A percentile compares a stretch with the other conserved stretches of the same genome.
Conservation (phyloP, 1,140 invertebrate species). For the Bombus balteatus region DNA sequence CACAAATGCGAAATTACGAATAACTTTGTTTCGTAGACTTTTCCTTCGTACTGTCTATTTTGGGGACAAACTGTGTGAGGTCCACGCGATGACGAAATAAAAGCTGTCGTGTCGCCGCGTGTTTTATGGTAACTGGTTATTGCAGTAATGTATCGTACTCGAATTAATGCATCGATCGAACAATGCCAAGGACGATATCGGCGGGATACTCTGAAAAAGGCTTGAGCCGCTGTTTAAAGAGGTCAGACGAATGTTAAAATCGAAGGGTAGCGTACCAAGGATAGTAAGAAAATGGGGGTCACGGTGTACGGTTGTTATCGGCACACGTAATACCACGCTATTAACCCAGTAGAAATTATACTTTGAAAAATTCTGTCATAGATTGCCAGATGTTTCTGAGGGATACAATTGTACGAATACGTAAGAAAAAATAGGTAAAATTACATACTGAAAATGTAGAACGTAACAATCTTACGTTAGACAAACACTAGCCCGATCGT, state of each 20-base stretch:
- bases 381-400: too few species aligned
- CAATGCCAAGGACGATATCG: slow-evolving; percentile 45
- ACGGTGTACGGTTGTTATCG: slow-evolving; percentile 22
- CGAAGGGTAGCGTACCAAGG: slow-evolving; percentile 53
- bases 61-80: slow-evolving; percentile 4
- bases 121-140: slow-evolving; percentile 46
- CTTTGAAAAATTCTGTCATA: too few species aligned
- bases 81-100: slow-evolving; percentile 25
- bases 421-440: too few species aligned
- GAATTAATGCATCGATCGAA: slow-evolving; percentile 51
- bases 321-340: background rate
- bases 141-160: slow-evolving; percentile 33
- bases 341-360: background rate
- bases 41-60: too few species aligned
- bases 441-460: too few species aligned
- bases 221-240: slow-evolving; percentile 19
- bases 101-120: background rate
- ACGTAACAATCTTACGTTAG: too few species aligned
- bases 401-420: too few species aligned
- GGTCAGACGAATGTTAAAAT: slow-evolving; percentile 37
- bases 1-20: background rate
- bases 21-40: background rate
- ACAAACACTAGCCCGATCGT: too few species aligned
- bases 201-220: slow-evolving; percentile 33
- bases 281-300: slow-evolving; percentile 52